Evolutionary conservation across 2,113 vertebrate species (phyloP).

Genomic region (Urocolius indicus): DNA sequence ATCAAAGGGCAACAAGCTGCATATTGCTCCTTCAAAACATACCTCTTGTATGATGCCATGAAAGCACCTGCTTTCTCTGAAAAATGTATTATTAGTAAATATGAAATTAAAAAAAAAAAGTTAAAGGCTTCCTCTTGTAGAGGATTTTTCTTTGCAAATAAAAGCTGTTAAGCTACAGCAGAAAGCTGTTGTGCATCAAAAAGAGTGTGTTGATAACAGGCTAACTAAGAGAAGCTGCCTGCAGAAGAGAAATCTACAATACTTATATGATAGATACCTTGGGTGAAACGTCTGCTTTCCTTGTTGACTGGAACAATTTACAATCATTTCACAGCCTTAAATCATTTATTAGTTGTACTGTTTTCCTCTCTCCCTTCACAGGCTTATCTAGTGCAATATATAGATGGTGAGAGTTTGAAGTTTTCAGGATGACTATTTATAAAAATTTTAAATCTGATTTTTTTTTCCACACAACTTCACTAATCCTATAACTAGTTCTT

Average conservation of each 20-base stretch:
- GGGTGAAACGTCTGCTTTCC: background rate
- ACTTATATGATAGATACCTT: background rate
- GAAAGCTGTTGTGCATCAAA: conserved; percentile 27
- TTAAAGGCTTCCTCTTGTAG: background rate
- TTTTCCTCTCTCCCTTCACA: background rate
- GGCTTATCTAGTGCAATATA: background rate
- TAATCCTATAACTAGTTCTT: conserved; percentile 19
- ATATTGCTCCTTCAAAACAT: conserved; percentile 33
- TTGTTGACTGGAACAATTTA: conserved; percentile 28
- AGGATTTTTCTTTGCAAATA: conserved; percentile 11
- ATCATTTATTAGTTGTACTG: conserved; percentile 32
- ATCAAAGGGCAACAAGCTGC: conserved; percentile 35
- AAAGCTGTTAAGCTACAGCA: background rate
- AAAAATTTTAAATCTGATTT: conserved; percentile 39
- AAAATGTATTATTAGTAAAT: conserved; percentile 20
- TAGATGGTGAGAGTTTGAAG: background rate
- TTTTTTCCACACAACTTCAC: background rate
- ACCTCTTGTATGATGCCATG: background rate
- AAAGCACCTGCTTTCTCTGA: conserved; percentile 29
- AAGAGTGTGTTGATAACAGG: conserved; percentile 5
- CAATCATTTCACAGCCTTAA: conserved; percentile 38
- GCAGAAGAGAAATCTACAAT: conserved; percentile 5
- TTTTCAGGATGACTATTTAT: conserved; percentile 9
- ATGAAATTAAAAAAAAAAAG: background rate
- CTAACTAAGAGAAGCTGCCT: background rate